phyloP scores from a whole-genome alignment of 1,140 invertebrate genomes.

The Euura saliciscinereae region DNA sequence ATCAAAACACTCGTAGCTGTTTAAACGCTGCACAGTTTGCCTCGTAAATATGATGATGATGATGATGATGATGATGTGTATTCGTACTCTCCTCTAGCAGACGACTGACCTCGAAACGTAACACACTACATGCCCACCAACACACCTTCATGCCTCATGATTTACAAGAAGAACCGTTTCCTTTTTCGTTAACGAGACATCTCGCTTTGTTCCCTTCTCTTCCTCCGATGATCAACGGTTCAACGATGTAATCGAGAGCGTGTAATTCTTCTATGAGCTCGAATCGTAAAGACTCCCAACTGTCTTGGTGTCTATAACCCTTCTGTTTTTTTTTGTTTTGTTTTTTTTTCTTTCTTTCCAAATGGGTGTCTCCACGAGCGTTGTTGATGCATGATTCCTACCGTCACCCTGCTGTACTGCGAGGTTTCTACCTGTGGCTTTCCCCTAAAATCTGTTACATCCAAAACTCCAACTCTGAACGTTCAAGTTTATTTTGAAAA shows the following conservation, averaged over 20 bases:
- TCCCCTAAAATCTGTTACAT: neutral
- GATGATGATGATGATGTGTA: neutral
- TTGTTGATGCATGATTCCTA: constrained; percentile 5
- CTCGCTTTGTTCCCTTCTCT: too few relatives aligned
- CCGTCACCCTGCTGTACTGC: neutral
- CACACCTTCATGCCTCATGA: neutral
- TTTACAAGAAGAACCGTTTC: neutral
- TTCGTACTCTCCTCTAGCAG: neutral
- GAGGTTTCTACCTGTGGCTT: constrained; percentile 5
- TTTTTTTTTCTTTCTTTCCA: neutral
- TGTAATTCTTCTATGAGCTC: neutral
- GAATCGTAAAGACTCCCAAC: neutral
- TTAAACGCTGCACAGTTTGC: neutral
- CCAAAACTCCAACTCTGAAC: neutral
- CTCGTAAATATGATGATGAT: neutral
- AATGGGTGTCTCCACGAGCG: neutral
- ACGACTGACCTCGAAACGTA: neutral
- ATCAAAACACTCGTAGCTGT: neutral
- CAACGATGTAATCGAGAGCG: too few relatives aligned
- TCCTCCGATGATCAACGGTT: too few relatives aligned
- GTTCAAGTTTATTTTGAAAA: neutral
- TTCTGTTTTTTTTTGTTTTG: neutral
- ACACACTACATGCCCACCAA: neutral
- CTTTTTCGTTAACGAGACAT: neutral
- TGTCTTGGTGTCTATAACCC: neutral